phyloP scores from a whole-genome alignment of 2,797 vertebrate genomes.

The Spea hammondii region DNA sequence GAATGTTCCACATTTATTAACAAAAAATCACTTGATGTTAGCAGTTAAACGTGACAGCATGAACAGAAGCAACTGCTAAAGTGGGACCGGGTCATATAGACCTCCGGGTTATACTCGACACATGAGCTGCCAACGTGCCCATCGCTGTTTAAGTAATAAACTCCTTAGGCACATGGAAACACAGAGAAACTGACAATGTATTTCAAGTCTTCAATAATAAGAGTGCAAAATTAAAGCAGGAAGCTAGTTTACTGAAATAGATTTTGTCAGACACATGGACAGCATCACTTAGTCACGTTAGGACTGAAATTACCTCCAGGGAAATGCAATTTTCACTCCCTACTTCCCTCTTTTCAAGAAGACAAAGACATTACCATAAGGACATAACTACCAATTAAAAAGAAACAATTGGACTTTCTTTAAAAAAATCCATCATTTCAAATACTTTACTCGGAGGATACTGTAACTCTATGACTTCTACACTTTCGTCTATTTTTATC shows the following conservation, averaged over 20 bases:
- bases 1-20: too few species aligned
- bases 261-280: constrained; percentile 2
- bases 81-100: too few species aligned
- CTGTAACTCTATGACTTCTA: background rate
- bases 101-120: too few species aligned
- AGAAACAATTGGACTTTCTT: constrained; percentile 19
- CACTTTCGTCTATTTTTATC: background rate
- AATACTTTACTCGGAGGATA: background rate
- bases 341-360: constrained; percentile 12
- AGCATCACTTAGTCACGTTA: background rate
- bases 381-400: constrained; percentile 43
- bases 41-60: too few species aligned
- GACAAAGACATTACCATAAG: constrained; percentile 25
- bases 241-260: background rate
- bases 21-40: too few species aligned
- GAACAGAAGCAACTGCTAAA: too few species aligned
- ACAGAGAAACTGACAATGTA: background rate
- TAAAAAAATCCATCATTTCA: constrained; percentile 30
- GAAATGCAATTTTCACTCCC: constrained; percentile 20
- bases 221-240: background rate
- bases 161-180: too few species aligned
- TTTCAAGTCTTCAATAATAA: constrained; percentile 10
- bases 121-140: too few species aligned
- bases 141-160: too few species aligned
- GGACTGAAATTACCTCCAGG: constrained; percentile 17